A percentile compares a stretch with the other conserved stretches of the same genome.
Conservation (phyloP, 2,113 vertebrate genomes). For the Lipotes vexillifer region DNA sequence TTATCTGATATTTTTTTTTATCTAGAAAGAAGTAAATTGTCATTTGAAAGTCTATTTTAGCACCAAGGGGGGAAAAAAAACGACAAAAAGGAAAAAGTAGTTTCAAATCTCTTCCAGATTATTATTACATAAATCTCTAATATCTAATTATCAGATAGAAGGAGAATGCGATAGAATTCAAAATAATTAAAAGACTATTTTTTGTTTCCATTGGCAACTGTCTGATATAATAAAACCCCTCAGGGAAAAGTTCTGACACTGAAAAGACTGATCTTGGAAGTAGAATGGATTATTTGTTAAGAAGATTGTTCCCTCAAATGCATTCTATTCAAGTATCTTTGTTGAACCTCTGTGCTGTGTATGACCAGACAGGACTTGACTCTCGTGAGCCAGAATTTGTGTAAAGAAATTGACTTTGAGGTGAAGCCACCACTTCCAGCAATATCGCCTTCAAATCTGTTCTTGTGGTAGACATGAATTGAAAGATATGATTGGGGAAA, state of each 20-base stretch:
- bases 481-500: background rate
- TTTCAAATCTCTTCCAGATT: conserved; percentile 5
- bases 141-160: conserved; percentile 25
- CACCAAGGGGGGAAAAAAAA: background rate
- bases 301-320: background rate
- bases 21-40: background rate
- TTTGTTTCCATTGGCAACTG: background rate
- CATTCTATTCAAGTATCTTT: background rate
- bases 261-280: background rate
- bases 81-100: background rate
- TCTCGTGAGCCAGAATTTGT: background rate
- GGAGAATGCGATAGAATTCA: background rate
- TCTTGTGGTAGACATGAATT: background rate
- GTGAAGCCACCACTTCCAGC: background rate
- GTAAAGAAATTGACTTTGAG: conserved; percentile 27
- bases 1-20: background rate
- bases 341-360: background rate
- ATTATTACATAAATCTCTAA: conserved; percentile 33
- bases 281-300: conserved; percentile 41
- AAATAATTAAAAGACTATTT: conserved; percentile 35
- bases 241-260: background rate
- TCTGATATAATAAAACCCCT: conserved; percentile 20
- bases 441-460: background rate
- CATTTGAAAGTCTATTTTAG: conserved; percentile 9
- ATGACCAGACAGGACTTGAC: background rate